phyloP scores from a whole-genome alignment of 2,797 vertebrate species.

The Hydrocynus forskahlii region DNA sequence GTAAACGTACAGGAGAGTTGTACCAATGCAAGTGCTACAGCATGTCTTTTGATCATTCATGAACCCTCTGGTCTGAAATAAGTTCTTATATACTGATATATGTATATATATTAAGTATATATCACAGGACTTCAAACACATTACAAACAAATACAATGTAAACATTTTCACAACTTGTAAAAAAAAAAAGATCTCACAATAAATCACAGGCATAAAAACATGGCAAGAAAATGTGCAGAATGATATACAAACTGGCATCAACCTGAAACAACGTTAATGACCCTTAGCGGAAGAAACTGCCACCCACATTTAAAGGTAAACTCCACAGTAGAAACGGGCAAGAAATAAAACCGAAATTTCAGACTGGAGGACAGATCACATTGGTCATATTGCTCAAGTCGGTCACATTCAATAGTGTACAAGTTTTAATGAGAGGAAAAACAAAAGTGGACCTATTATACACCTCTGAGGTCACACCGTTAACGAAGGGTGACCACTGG shows the following conservation, averaged over 20 bases:
- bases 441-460: neutral
- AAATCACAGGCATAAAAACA: slow-evolving; percentile 52
- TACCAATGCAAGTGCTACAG: neutral
- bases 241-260: neutral
- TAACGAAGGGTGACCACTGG: slow-evolving; percentile 32
- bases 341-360: slow-evolving; percentile 4
- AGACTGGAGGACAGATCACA: neutral
- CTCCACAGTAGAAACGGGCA: neutral
- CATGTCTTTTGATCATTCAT: slow-evolving; percentile 5
- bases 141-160: slow-evolving; percentile 4
- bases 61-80: slow-evolving; percentile 16
- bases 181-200: slow-evolving; percentile 39
- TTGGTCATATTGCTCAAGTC: neutral
- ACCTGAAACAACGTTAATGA: slow-evolving; percentile 47
- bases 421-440: slow-evolving; percentile 1
- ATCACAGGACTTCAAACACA: neutral
- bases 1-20: slow-evolving; percentile 37
- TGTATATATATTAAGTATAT: too few species aligned
- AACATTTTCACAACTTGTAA: slow-evolving; percentile 38
- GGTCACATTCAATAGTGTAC: slow-evolving; percentile 25
- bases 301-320: slow-evolving; percentile 24
- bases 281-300: slow-evolving; percentile 27
- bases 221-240: slow-evolving; percentile 6
- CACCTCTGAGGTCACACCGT: slow-evolving; percentile 32
- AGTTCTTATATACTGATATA: neutral